Evolutionary conservation across 2,797 vertebrate species (phyloP).

Genomic region (Psittacula derbiana): DNA sequence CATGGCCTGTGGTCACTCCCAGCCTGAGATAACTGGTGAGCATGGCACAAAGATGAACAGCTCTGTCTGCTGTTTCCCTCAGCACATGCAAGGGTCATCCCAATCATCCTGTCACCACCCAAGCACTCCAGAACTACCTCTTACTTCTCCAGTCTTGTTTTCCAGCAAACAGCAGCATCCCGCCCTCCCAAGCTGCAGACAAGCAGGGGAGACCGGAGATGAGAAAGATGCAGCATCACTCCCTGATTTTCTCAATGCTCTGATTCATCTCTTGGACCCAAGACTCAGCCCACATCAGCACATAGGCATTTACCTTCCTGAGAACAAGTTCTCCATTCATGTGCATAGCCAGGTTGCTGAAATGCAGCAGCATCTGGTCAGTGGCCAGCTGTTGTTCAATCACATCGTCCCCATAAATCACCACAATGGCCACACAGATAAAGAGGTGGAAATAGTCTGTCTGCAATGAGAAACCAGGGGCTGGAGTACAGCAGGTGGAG

Average conservation of each 20-base stretch:
- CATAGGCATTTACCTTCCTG: constrained; percentile 83
- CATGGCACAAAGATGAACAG: rapidly evolving
- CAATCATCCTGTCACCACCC: neutral
- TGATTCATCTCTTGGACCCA: neutral
- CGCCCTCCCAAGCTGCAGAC: neutral
- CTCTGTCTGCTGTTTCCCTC: neutral
- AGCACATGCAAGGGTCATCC: neutral
- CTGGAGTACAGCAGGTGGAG: neutral
- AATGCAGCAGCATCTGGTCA: constrained; percentile 98
- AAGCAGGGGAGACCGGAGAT: neutral
- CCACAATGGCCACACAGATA: constrained; percentile 95
- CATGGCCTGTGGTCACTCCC: rapidly evolving
- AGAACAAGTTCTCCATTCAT: constrained; percentile 98
- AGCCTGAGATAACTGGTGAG: rapidly evolving
- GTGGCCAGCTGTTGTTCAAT: constrained; percentile 93
- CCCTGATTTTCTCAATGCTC: neutral
- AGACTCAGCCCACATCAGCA: neutral
- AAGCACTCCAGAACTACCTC: neutral
- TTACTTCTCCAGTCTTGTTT: neutral
- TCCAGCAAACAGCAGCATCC: neutral
- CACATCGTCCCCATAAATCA: constrained; percentile 94
- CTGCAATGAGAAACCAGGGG: constrained; percentile 69
- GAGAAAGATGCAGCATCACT: neutral
- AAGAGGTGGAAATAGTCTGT: constrained; percentile 99
- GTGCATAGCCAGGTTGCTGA: constrained; percentile 97